These are phyloP conservation scores for Hirundichthys speculiger DNA, from an alignment of 2,113 vertebrate genomes.

Conservation along the genomic window DNA sequence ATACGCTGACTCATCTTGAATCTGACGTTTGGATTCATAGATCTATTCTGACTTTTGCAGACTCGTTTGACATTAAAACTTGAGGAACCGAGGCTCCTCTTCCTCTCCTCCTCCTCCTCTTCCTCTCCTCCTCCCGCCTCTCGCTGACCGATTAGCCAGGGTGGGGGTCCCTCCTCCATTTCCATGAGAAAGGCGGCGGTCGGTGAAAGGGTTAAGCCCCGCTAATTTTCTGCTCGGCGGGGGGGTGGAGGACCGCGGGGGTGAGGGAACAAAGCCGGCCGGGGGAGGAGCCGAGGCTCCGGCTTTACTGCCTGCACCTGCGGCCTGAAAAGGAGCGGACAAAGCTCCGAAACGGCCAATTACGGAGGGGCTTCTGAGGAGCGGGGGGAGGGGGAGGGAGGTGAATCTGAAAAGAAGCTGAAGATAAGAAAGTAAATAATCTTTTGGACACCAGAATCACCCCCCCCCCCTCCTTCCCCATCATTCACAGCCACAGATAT, in stretches of 20 bases:
- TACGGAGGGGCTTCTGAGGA: constrained; percentile 74
- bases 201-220: constrained; percentile 85
- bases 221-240: constrained; percentile 77
- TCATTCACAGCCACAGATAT: too few relatives aligned
- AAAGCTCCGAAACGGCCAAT: constrained; percentile 85
- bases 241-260: constrained; percentile 73
- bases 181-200: constrained; percentile 82
- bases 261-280: constrained; percentile 80
- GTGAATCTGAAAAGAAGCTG: constrained; percentile 72
- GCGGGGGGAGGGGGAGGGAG: constrained; percentile 14
- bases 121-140: constrained; percentile 76
- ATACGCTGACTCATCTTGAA: too few relatives aligned
- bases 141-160: constrained; percentile 81
- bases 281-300: constrained; percentile 79
- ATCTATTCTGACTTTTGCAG: too few relatives aligned
- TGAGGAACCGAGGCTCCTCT: too few relatives aligned
- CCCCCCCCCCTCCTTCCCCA: neutral
- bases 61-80: too few relatives aligned
- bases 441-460: neutral
- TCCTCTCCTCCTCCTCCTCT: too few relatives aligned
- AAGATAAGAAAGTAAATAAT: constrained; percentile 78
- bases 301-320: constrained; percentile 86
- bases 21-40: too few relatives aligned
- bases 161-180: constrained; percentile 74
- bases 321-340: constrained; percentile 82